A percentile compares a stretch with the other conserved stretches of the same genome.
These are phyloP conservation scores for Cottus gobio DNA, from an alignment of 2,113 vertebrate genomes.

Conservation along the genomic window DNA sequence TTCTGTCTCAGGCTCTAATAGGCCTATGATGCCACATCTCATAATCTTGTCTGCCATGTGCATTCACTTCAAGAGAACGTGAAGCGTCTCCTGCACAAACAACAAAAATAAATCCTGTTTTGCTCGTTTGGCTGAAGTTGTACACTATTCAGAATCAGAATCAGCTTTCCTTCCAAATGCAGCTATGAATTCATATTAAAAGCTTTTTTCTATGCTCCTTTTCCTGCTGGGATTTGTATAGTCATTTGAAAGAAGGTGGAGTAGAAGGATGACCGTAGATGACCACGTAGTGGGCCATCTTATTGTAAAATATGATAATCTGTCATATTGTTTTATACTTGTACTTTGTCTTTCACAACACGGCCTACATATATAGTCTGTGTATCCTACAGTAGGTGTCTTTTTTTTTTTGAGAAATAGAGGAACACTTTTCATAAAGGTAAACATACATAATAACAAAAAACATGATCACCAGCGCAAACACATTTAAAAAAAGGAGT, in stretches of 20 bases:
- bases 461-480: neutral
- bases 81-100: neutral
- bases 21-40: constrained; percentile 32
- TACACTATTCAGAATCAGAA: too few relatives aligned
- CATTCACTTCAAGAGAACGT: neutral
- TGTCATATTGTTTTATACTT: neutral
- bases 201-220: neutral
- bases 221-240: neutral
- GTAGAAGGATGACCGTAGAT: neutral
- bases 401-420: neutral
- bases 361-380: neutral
- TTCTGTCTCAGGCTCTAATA: constrained; percentile 35
- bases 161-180: neutral
- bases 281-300: constrained; percentile 46
- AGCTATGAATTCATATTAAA: neutral
- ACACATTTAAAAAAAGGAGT: neutral
- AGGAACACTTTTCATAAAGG: neutral
- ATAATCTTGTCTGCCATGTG: constrained; percentile 15
- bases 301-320: constrained; percentile 80
- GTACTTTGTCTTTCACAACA: constrained; percentile 50
- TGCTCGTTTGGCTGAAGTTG: neutral
- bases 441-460: neutral
- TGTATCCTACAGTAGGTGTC: neutral
- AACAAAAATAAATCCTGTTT: neutral
- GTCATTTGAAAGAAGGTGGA: neutral